These are phyloP conservation scores for Hydraecia micacea DNA, from an alignment of 2,888 invertebrate genomes.

Conservation along the genomic window DNA sequence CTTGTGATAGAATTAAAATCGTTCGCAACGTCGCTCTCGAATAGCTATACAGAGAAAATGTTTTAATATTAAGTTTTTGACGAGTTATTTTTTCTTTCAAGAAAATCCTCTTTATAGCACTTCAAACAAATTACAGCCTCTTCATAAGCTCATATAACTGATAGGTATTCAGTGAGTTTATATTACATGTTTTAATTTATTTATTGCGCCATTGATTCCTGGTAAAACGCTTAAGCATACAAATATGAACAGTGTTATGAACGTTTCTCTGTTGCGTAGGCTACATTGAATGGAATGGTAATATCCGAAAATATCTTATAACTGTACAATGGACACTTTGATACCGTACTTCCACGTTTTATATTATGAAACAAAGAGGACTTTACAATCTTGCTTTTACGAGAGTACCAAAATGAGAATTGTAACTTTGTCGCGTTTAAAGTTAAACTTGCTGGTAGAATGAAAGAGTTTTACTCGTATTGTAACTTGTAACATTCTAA, in stretches of 20 bases:
- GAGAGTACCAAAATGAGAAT: slow-evolving; percentile 35
- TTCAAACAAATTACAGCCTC: slow-evolving; percentile 83
- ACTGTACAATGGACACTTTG: slow-evolving; percentile 28
- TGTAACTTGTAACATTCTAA: slow-evolving; percentile 29
- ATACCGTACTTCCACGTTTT: slow-evolving; percentile 32
- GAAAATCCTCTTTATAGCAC: slow-evolving; percentile 83
- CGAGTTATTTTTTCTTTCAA: slow-evolving; percentile 82
- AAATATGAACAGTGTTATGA: slow-evolving; percentile 35
- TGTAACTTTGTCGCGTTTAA: slow-evolving; percentile 36
- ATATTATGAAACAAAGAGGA: slow-evolving; percentile 48
- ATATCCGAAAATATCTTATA: slow-evolving; percentile 33
- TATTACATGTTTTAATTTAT: slow-evolving; percentile 68
- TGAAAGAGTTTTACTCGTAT: slow-evolving; percentile 25
- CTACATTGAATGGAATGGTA: slow-evolving; percentile 45
- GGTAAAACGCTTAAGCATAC: slow-evolving; percentile 32
- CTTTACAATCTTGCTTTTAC: slow-evolving; percentile 40
- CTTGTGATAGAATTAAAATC: slow-evolving; percentile 89
- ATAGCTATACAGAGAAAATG: slow-evolving; percentile 80
- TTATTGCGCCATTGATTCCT: slow-evolving; percentile 64
- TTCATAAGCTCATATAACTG: slow-evolving; percentile 73
- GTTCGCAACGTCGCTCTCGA: slow-evolving; percentile 84
- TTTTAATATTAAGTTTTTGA: slow-evolving; percentile 86
- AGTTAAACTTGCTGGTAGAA: slow-evolving; percentile 24
- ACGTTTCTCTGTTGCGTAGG: slow-evolving; percentile 12
- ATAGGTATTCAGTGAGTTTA: slow-evolving; percentile 74